These are phyloP conservation scores for Zoroaster sp. DNA, from an alignment of 53 echinoderm and acorn worm species.

Conservation along the genomic window DNA sequence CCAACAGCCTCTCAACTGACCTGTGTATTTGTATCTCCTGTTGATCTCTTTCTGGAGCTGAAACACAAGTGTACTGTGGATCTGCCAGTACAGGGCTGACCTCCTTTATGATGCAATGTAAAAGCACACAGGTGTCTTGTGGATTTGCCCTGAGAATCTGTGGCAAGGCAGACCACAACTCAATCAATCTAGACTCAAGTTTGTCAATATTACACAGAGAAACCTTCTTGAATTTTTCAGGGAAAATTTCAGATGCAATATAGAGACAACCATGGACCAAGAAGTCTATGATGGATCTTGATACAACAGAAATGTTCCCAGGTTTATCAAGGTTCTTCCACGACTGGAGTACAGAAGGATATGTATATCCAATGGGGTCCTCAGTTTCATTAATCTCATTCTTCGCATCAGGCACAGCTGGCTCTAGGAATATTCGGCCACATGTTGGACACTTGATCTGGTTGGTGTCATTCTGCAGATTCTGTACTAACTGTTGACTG, in stretches of 20 bases:
- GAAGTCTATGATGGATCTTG: constrained; percentile 23
- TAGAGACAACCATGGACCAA: constrained; percentile 21
- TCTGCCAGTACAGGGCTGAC: neutral
- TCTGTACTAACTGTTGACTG: neutral
- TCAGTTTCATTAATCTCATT: neutral
- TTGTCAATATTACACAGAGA: neutral
- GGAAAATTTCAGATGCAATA: neutral
- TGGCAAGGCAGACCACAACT: constrained; percentile 29
- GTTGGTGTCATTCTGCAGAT: neutral
- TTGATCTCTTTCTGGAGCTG: neutral
- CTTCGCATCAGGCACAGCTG: neutral
- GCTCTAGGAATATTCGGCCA: neutral
- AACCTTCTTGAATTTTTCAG: neutral
- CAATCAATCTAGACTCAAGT: neutral
- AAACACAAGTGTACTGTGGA: neutral
- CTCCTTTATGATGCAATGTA: constrained; percentile 40
- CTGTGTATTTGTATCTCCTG: constrained; percentile 4
- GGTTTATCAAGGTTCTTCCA: neutral
- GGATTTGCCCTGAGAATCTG: neutral
- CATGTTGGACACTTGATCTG: constrained; percentile 9
- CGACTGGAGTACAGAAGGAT: neutral
- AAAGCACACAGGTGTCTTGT: constrained; percentile 34
- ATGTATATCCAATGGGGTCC: neutral
- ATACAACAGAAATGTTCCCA: neutral
- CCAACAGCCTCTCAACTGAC: constrained; percentile 1